Evolutionary conservation across 2,888 invertebrate species (phyloP), one percentile per base, ranked within the genome.

Genomic region (Cheilosia vernalis): DNA sequence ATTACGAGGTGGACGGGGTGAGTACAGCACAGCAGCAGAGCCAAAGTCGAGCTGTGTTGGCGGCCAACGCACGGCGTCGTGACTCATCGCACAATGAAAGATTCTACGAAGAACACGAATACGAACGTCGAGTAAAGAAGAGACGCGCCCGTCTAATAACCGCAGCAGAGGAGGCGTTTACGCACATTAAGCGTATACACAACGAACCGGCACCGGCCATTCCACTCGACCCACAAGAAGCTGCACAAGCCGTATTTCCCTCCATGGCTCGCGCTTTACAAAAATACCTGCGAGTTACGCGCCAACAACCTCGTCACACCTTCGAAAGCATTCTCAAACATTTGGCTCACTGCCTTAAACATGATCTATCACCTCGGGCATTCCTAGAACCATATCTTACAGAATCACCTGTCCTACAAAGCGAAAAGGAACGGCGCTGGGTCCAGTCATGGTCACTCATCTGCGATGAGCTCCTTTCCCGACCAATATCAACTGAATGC

Each of bases 71-170:
- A 0, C 94, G 98, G 17, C 94, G 98, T 2, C 94, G 98, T 33
- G 95, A 98, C 88, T 97, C 98, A 0, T 96, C 97, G 87, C 99
- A 99, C 93, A 99, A 99, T 92, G 99, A 99, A 93, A 94, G 98
- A 42, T 98, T 99, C 92, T 98, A 99, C 92, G 99, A 99, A 92
- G 99, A 99, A 92, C 97, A 98, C 90, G 99, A 99, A 92, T 98
- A 98, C 89, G 98, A 98, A 90, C 93, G 98, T 4, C 94, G 98
- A 74, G 98, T 99, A 74, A 95, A 97, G 89, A 99, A 99, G 92
- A 93, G 99, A 0, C 94, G 96, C 78, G 98, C 99, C 4, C 93
- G 99, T 21, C 93, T 99, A 49, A 95, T 98, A 72, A 96, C 97
- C 1, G 98, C 99, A 0, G 97, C 98, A 0, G 99, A 99, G 92